Base-by-base conservation (phyloP, 2,113 vertebrate species). In the Sterrhoptilus dennistouni region DNA sequence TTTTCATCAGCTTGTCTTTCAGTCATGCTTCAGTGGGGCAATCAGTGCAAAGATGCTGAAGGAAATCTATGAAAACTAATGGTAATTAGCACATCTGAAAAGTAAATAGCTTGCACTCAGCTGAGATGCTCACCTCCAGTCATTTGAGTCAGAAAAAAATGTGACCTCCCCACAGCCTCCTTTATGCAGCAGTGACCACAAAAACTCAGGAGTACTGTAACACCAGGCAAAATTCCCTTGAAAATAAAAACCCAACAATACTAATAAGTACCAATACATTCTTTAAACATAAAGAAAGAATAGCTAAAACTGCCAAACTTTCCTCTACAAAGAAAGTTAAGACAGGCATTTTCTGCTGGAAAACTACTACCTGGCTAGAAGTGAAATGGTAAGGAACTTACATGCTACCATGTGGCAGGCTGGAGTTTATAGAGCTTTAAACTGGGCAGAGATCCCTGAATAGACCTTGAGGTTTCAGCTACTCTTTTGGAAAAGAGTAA, bases 401-500 rank as follows among this genome's bases (percentile, higher is more conserved):
- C 24, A 54, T 3, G 50, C 54, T 93, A 77, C 72, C 38, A 28
- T 59, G 44, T 19, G 63, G 81, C 33, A 29, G 19, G 47, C 19
- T 7, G 16, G 63, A 91, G 63, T 94, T 93, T 86, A 77, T 2
- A 90, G 59, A 93, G 53, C 57, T 79, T 94, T 76, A 85, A 86
- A 76, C 54, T 1, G 24, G 86, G 94, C 79, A 95, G 44, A 93
- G 59, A 86, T 94, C 78, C 84, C 81, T 52, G 69, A 93, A 91
- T 14, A 95, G 91, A 95, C 61, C 42, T 87, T 92, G 89, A 93
- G 84, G 85, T 69, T 94, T 92, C 76, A 89, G 50, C 61, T 42
- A 40, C 75, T 72, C 78, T 78, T 85, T 52, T 93, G 75, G 68
- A 96, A 95, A 93, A 95, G 29, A 75, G 52, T n/a, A 94, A 77